Conservation (phyloP, 53 echinoderm and acorn worm species). For the Stichopus horrens region DNA sequence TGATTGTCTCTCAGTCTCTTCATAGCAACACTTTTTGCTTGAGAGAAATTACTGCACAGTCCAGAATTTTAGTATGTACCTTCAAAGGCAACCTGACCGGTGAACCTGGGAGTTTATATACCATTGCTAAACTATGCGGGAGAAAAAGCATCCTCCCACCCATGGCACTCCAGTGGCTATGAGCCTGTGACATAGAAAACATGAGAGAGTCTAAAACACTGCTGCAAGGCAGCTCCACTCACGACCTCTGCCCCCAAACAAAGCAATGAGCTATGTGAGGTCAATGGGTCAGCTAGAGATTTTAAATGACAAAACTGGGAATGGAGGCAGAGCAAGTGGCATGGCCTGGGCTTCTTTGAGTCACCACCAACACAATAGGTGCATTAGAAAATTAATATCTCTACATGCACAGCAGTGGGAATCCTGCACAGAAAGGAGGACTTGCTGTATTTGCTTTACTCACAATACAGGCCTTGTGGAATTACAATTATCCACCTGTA, state of each 20-base stretch:
- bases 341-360: not conserved
- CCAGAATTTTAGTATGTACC: too few relatives aligned
- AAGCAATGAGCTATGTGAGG: conserved; percentile 17
- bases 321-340: not conserved
- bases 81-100: too few relatives aligned
- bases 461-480: too few relatives aligned
- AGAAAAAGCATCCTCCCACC: not conserved
- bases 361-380: not conserved
- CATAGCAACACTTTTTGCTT: too few relatives aligned
- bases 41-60: too few relatives aligned
- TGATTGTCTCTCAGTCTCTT: too few relatives aligned
- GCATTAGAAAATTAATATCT: too few relatives aligned
- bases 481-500: too few relatives aligned
- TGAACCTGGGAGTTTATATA: too few relatives aligned
- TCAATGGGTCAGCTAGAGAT: conserved; percentile 11
- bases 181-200: not conserved
- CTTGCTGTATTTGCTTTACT: too few relatives aligned
- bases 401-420: too few relatives aligned
- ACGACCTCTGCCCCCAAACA: conserved; percentile 8
- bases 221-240: conserved; percentile 2
- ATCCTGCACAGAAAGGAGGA: too few relatives aligned
- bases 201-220: not conserved
- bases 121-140: not conserved
- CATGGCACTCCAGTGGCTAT: not conserved
- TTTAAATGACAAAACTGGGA: not conserved